Evolutionary conservation across 2,888 invertebrate genomes (phyloP), one percentile per base, ranked within the genome.

Genomic region (Sceliomorpha sp.): DNA sequence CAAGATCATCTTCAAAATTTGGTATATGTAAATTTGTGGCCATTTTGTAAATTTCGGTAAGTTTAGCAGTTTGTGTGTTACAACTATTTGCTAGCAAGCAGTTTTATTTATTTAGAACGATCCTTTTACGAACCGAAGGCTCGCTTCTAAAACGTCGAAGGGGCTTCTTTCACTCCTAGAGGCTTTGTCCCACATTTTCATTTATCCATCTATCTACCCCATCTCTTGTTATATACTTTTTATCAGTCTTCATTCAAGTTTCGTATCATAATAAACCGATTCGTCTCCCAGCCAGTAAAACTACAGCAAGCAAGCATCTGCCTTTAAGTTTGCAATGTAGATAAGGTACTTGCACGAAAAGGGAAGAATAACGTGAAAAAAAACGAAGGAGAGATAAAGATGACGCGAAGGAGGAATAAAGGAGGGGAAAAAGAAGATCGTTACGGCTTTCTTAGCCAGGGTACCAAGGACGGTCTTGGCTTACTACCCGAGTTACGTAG

Each of bases 381-480:
- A 44, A 48, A 40, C 39, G 29, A 29, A 29, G 9, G 29, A 29
- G 31, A 55, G 53, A 67, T 50, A 53, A 67, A 67, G 48, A 53
- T 67, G 55, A 59, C 59, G 42, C 59, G 17, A 51, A 62, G 39
- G 50, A 59, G 60, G 37, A 44, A 56, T 48, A 66, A 59, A 53
- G 32, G 31, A 40, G 17, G 36, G 40, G 2, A 40, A 37, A n/a
- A 55, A 59, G 55, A 70, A 55, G 60, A 58, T 70, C 58, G 62
- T 66, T 60, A 66, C 42, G 63, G 48, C 59, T 66, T 53, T 70
- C 58, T 59, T 56, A 42, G 29, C 12, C 15, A 17, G 67, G 56
- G 55, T 63, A 66, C 50, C 50, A 53, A 45, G 39, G 32, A 50
- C 59, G 60, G 44, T 66, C 45, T 53, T 59, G 55, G 34, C 5